Conservation (phyloP, 2,797 vertebrate genomes). For the Muraenolepis orangiensis region DNA sequence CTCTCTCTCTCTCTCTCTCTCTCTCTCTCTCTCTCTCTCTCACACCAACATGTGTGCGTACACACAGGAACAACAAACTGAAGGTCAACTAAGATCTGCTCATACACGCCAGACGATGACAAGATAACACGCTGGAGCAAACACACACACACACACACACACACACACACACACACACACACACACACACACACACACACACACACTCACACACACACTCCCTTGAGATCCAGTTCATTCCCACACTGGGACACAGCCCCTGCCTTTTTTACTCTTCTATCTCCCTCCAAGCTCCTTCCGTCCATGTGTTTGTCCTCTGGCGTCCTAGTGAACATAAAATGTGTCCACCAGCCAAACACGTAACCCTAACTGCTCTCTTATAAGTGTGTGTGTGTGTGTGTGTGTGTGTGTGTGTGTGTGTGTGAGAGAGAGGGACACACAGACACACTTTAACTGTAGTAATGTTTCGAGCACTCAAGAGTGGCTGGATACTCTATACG, state of each 20-base stretch:
- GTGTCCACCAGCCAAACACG: background rate
- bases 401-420: background rate
- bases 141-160: background rate
- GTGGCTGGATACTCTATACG: background rate
- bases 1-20: no score
- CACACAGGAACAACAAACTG: no score
- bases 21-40: no score
- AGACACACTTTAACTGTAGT: background rate
- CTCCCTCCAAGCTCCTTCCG: background rate
- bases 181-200: background rate
- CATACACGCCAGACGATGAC: background rate
- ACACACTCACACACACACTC: no score
- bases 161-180: background rate
- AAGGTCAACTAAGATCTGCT: background rate
- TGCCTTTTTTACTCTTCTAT: no score
- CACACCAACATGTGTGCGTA: no score
- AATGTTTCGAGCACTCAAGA: background rate
- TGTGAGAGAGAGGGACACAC: no score
- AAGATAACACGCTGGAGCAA: background rate
- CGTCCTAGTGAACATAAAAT: background rate
- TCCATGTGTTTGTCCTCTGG: background rate
- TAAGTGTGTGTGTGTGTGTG: background rate
- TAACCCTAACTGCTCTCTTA: background rate
- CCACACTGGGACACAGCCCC: no score
- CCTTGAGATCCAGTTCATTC: no score